Percentiles rank a stretch among this genome's conserved stretches.
phyloP scores from a whole-genome alignment of 2,888 invertebrate species.

The Lottia scabra region DNA sequence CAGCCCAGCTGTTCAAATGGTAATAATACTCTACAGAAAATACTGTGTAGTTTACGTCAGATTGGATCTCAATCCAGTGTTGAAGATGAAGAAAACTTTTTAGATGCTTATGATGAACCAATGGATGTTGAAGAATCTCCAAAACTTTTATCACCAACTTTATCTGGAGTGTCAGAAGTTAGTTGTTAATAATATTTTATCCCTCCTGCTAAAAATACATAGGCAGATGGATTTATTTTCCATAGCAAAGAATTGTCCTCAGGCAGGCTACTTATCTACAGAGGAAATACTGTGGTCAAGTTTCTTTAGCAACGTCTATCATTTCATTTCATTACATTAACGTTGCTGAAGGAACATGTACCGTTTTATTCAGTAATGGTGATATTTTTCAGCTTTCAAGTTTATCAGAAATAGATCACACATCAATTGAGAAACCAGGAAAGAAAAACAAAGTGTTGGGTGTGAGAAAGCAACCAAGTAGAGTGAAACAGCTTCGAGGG shows the following conservation, averaged over 20 bases:
- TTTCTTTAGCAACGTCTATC: too few relatives aligned
- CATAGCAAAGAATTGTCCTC: too few relatives aligned
- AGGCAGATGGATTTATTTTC: too few relatives aligned
- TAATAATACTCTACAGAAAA: slow-evolving; percentile 30
- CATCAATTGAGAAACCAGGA: too few relatives aligned
- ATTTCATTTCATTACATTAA: too few relatives aligned
- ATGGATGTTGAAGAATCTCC: slow-evolving; percentile 28
- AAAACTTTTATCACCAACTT: slow-evolving; percentile 40
- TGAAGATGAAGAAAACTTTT: background rate
- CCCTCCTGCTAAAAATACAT: background rate
- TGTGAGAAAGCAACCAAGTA: too few relatives aligned
- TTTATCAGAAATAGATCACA: background rate
- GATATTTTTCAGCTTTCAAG: background rate
- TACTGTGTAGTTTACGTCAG: slow-evolving; percentile 28
- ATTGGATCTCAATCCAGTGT: slow-evolving; percentile 18
- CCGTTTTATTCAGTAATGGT: too few relatives aligned
- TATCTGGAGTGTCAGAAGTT: slow-evolving; percentile 47
- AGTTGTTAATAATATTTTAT: background rate
- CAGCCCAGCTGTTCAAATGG: slow-evolving; percentile 7
- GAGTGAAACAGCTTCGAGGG: too few relatives aligned
- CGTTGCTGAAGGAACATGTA: too few relatives aligned
- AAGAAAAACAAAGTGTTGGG: too few relatives aligned
- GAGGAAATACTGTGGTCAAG: too few relatives aligned
- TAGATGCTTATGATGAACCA: background rate
- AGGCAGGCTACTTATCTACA: too few relatives aligned